Base-by-base conservation (phyloP, 2,888 invertebrate genomes). In the Drosophila mettleri region DNA sequence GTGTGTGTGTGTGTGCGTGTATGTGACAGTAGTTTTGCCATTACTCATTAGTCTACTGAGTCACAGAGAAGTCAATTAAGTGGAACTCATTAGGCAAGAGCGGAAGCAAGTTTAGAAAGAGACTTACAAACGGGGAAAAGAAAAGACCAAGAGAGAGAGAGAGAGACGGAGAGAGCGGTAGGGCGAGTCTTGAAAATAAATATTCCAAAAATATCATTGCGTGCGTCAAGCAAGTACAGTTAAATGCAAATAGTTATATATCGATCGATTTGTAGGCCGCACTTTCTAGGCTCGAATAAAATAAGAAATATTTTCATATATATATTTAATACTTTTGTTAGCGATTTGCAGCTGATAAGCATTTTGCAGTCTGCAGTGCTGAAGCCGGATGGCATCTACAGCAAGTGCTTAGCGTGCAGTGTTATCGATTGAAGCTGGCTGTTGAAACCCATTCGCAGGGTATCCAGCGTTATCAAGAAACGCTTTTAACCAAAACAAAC, bases 401-500 rank as follows among this genome's bases (percentile, higher is more conserved):
- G 4, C 1, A 14, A 18, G 3, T 10, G 20, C 18, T 9, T 9
- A 8, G 12, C 48, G 20, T 20, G 31, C 10, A 6, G 31, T 20
- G 29, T 31, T 48, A 48, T 48, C 46, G 46, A 31, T 48, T 48
- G 31, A 14, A 14, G 46, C 20, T 48, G 14, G 18, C 46, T 31
- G 20, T 4, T 8, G 46, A 45, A 70, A 58, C 74, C 55, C 69
- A 57, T 68, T 70, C 33, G n/a, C 36, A 20, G 29, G 63, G 39
- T 34, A 49, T 55, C 16, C 59, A 64, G 54, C 55, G 77, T 51
- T 76, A 80, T 77, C 62, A 78, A 80, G 64, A 60, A 84, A 78
- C 78, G 78, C 68, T 85, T 85, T 81, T 70, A 71, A 65, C 54
- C 45, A 63, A 80, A 82, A 79, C 86, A 79, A 80, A 80, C 79